These are phyloP conservation scores for Brachypalpus laphriformis DNA, from an alignment of 2,888 invertebrate species.

Conservation along the genomic window DNA sequence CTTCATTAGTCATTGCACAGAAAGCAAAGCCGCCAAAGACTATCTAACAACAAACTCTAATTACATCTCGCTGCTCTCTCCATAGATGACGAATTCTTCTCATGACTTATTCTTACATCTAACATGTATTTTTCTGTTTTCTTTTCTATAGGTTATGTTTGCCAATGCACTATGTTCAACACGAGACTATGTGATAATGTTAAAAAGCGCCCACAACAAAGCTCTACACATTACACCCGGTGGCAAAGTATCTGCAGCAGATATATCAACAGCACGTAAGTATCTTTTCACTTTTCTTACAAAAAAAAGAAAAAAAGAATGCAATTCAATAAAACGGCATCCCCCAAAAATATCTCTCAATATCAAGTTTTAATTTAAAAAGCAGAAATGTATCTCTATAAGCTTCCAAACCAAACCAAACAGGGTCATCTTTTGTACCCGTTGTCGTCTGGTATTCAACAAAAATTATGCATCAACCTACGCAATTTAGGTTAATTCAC, in stretches of 20 bases:
- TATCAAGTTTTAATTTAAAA: slow-evolving; percentile 15
- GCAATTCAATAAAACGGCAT: neutral
- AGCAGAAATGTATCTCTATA: neutral
- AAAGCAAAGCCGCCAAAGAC: neutral
- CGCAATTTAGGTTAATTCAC: slow-evolving; percentile 65
- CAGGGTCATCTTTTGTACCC: slow-evolving; percentile 31
- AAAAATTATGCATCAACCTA: slow-evolving; percentile 66
- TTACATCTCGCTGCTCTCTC: neutral
- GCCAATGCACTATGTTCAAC: slow-evolving; percentile 81
- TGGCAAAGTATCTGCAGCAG: slow-evolving; percentile 80
- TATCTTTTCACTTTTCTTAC: slow-evolving; percentile 60
- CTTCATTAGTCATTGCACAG: neutral
- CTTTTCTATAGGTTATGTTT: slow-evolving; percentile 80
- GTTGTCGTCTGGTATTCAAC: slow-evolving; percentile 8
- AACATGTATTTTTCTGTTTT: neutral
- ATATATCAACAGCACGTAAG: slow-evolving; percentile 81
- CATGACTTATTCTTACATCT: neutral
- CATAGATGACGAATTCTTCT: slow-evolving; percentile 1
- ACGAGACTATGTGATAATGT: slow-evolving; percentile 80
- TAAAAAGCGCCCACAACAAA: slow-evolving; percentile 78
- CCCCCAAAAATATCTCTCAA: neutral
- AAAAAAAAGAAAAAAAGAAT: neutral
- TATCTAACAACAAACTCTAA: neutral
- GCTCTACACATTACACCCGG: slow-evolving; percentile 80
- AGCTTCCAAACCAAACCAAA: neutral